phyloP scores from a whole-genome alignment of 2,113 vertebrate genomes.

The Puffinus mauretanicus region DNA sequence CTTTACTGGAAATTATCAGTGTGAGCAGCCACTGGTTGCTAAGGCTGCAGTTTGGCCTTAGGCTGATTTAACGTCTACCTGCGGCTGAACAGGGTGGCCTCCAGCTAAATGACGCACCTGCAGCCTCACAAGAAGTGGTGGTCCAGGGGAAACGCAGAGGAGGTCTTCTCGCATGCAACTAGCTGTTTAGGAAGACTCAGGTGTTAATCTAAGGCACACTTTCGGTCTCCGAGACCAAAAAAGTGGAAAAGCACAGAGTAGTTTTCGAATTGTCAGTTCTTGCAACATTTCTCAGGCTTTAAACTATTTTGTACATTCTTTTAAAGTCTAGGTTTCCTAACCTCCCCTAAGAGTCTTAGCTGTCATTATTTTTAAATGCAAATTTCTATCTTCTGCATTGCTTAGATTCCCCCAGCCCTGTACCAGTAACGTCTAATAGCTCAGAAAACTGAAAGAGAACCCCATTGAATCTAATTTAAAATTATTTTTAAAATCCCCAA shows the following conservation, averaged over 20 bases:
- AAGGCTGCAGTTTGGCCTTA: neutral
- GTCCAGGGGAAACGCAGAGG: rapidly evolving
- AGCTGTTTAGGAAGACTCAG: neutral
- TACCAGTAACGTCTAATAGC: neutral
- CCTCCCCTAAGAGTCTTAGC: neutral
- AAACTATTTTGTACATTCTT: neutral
- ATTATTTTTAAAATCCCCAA: neutral
- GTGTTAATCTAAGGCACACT: neutral
- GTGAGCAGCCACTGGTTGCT: neutral
- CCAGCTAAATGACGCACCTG: neutral
- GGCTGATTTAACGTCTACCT: neutral
- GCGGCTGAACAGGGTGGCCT: neutral
- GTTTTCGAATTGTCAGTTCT: neutral
- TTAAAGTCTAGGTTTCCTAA: neutral
- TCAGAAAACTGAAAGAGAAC: neutral
- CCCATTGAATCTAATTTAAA: neutral
- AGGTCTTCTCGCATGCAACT: neutral
- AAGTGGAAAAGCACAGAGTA: neutral
- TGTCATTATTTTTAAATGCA: conserved; percentile 14
- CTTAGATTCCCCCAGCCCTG: neutral
- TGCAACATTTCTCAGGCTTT: neutral
- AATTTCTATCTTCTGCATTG: neutral
- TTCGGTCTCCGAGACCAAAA: neutral
- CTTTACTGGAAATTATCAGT: neutral
- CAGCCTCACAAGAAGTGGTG: neutral